These are phyloP conservation scores for Callocephalon fimbriatum DNA, from an alignment of 2,113 vertebrate genomes.

Conservation along the genomic window DNA sequence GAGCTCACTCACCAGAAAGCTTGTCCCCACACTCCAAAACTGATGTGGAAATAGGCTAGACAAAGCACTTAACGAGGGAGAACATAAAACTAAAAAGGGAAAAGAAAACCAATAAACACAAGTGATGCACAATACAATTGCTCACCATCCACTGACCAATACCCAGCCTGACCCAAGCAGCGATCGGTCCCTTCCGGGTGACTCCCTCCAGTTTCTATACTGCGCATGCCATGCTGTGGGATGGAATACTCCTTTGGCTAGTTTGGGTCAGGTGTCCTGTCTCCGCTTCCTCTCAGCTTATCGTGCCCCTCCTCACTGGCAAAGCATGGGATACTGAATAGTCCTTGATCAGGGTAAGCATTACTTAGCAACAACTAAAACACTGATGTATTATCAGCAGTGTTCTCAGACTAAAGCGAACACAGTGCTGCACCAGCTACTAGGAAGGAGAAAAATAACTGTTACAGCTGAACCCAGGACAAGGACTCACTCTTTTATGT, in stretches of 20 bases:
- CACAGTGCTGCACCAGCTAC: not conserved
- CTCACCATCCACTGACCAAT: not conserved
- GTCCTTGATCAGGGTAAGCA: not conserved
- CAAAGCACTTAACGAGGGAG: no score
- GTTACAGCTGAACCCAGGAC: not conserved
- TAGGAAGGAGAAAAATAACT: not conserved
- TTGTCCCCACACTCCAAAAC: no score
- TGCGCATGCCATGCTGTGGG: not conserved
- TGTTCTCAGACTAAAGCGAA: not conserved
- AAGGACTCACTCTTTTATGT: accelerated
- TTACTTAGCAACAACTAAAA: not conserved
- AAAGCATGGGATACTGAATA: not conserved
- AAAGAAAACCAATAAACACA: not conserved
- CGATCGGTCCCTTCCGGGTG: accelerated
- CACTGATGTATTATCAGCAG: not conserved
- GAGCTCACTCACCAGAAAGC: no score
- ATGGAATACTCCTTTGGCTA: not conserved
- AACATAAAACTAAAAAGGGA: not conserved
- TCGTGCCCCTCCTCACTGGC: not conserved
- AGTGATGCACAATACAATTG: not conserved
- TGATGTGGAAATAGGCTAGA: no score
- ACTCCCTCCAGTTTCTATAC: not conserved
- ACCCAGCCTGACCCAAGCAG: not conserved
- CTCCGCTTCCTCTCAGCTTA: not conserved
- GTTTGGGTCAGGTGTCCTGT: not conserved